Evolutionary conservation across 2,113 vertebrate genomes (phyloP).

Genomic region (Muntiacus reevesi): DNA sequence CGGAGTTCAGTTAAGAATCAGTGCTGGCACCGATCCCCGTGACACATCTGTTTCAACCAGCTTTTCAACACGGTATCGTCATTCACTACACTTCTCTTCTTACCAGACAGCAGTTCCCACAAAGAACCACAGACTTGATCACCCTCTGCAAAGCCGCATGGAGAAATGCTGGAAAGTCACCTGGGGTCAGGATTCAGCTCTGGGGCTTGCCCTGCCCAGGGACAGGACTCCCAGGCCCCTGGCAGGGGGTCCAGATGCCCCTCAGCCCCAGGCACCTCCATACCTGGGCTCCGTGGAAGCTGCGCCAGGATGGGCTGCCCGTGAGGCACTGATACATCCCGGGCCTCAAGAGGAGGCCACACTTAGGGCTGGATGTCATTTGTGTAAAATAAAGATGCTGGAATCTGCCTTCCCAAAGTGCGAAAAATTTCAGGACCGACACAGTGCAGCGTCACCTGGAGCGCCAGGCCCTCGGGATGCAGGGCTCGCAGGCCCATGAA

Average conservation of each 20-base stretch:
- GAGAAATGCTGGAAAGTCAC: background rate
- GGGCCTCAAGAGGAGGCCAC: fast-evolving
- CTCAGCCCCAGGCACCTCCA: fast-evolving
- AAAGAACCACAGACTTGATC: background rate
- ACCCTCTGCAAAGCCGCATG: background rate
- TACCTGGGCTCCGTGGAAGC: fast-evolving
- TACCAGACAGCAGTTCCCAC: background rate
- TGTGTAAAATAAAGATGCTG: background rate
- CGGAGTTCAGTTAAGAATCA: fast-evolving
- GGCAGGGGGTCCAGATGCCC: fast-evolving
- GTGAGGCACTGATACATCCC: fast-evolving
- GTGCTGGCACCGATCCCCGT: fast-evolving
- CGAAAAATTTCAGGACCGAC: fast-evolving
- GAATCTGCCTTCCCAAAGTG: background rate
- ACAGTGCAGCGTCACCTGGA: fast-evolving
- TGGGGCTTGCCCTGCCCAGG: background rate
- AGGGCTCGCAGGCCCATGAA: background rate
- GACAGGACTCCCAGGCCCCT: no score
- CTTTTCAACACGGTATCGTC: fast-evolving
- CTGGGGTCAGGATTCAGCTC: background rate
- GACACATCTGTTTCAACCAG: no score
- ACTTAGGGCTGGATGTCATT: no score
- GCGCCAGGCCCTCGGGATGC: background rate
- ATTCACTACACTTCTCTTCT: background rate
- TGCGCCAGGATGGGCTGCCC: background rate